Conservation (phyloP, 1,140 invertebrate species). For the Luehdorfia chinensis region DNA sequence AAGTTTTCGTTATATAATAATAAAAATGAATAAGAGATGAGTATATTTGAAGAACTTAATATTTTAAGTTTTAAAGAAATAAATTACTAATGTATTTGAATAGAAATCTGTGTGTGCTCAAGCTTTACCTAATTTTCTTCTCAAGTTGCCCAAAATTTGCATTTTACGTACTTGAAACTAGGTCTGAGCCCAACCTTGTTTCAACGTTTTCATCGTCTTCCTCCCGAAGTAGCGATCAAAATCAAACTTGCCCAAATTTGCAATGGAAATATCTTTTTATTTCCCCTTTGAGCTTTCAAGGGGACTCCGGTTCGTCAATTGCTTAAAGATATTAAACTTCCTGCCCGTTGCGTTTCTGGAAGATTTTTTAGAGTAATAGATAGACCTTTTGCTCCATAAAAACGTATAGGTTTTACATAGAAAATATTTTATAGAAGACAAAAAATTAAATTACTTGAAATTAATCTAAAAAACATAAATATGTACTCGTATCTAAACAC, state of each 20-base stretch:
- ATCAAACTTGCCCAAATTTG: conserved; percentile 62
- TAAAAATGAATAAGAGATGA: too few relatives aligned
- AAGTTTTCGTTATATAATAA: too few relatives aligned
- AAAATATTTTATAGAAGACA: too few relatives aligned
- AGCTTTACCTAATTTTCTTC: conserved; percentile 26
- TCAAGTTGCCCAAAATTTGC: conserved; percentile 34
- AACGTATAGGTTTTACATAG: neutral
- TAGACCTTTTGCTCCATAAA: neutral
- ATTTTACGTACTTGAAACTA: conserved; percentile 41
- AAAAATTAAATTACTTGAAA: too few relatives aligned
- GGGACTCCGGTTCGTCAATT: conserved; percentile 42
- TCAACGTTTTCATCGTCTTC: conserved; percentile 34
- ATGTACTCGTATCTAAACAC: too few relatives aligned
- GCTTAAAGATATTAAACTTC: conserved; percentile 58
- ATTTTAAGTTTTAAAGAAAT: neutral
- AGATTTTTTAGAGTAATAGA: conserved; percentile 14
- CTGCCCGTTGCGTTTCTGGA: conserved; percentile 25
- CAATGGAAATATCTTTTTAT: conserved; percentile 67
- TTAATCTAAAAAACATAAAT: too few relatives aligned
- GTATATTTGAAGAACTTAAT: too few relatives aligned
- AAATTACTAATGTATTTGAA: neutral
- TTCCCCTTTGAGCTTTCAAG: conserved; percentile 56
- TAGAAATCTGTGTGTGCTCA: conserved; percentile 13
- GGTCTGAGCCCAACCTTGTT: conserved; percentile 33
- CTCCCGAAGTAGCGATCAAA: conserved; percentile 49